phyloP scores from a whole-genome alignment of 2,113 vertebrate genomes.

The Aix galericulata region DNA sequence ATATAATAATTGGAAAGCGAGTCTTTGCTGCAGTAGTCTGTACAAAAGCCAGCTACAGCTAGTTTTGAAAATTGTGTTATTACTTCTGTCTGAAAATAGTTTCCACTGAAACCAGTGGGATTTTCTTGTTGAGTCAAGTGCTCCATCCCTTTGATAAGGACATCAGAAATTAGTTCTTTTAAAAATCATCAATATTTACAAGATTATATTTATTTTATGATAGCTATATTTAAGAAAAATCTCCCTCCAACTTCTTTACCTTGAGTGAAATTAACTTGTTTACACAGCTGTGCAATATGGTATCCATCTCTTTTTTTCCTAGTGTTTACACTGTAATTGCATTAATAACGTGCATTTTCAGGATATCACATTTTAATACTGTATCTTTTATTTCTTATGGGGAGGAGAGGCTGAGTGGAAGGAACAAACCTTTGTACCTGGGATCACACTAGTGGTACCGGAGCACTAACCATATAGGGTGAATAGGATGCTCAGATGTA shows the following conservation, averaged over 20 bases:
- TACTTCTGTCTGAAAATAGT: slow-evolving; percentile 7
- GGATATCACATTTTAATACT: neutral
- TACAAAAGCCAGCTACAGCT: neutral
- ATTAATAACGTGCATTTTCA: neutral
- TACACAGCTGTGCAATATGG: neutral
- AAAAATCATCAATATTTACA: neutral
- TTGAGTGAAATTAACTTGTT: neutral
- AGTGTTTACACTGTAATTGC: neutral
- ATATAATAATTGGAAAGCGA: neutral
- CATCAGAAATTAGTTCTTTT: neutral
- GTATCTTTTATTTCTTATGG: neutral
- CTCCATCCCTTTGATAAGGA: neutral
- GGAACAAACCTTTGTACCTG: neutral
- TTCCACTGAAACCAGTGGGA: neutral
- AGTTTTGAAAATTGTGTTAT: neutral
- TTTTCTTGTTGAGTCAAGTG: neutral
- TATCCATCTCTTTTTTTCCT: neutral
- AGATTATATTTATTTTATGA: neutral
- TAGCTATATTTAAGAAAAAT: neutral
- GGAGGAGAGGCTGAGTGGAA: neutral
- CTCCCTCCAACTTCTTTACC: neutral
- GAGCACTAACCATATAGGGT: neutral
- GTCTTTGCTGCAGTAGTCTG: neutral
- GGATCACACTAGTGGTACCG: neutral
- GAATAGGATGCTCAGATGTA: neutral